Evolutionary conservation across 2,113 vertebrate species (phyloP).

Genomic region (Pteropus alecto): DNA sequence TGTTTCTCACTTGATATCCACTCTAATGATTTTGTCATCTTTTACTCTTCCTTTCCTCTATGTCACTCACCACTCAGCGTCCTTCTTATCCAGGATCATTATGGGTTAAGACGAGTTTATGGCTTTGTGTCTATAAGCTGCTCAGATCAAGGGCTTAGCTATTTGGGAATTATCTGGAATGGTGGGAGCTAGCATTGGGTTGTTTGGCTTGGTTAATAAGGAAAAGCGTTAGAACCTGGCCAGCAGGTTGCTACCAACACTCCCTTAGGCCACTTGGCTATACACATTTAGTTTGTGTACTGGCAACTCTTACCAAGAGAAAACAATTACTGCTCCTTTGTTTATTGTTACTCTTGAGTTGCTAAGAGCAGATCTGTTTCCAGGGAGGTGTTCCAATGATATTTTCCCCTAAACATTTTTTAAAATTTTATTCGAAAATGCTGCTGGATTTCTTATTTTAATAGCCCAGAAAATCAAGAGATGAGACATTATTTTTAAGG

Average conservation of each 20-base stretch:
- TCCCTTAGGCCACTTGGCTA: neutral
- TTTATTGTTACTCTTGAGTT: neutral
- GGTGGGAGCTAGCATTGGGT: neutral
- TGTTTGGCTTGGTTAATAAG: neutral
- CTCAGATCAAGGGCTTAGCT: neutral
- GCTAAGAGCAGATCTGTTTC: constrained; percentile 36
- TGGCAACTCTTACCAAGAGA: constrained; percentile 22
- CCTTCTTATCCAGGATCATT: neutral
- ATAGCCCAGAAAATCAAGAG: neutral
- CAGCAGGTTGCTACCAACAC: neutral
- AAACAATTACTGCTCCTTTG: constrained; percentile 6
- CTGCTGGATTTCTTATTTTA: neutral
- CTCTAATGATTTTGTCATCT: neutral
- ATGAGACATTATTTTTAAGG: neutral
- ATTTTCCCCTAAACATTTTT: neutral
- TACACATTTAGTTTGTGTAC: neutral
- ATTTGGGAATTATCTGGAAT: neutral
- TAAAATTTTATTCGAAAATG: neutral
- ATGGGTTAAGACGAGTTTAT: neutral
- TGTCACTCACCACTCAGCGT: neutral
- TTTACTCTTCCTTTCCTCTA: neutral
- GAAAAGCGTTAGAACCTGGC: neutral
- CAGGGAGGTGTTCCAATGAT: neutral
- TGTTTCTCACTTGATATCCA: neutral
- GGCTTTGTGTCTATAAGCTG: neutral